phyloP scores from a whole-genome alignment of 2,888 invertebrate species.

The Leptopilina syphax region DNA sequence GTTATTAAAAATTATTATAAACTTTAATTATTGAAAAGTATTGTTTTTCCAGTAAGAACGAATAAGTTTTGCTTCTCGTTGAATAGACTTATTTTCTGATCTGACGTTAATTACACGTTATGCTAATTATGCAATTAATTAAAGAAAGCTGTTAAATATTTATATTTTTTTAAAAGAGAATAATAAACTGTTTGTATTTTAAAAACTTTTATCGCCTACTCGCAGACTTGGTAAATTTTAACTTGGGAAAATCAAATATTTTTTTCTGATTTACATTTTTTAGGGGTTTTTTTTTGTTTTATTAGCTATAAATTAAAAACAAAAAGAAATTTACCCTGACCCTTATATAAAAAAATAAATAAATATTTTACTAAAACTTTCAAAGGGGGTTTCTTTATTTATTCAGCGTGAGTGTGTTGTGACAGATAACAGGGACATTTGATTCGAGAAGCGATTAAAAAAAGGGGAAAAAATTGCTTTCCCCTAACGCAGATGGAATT shows the following conservation, averaged over 20 bases:
- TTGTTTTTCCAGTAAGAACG: no score
- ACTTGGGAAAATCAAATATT: not conserved
- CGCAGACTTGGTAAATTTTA: not conserved
- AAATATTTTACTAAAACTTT: not conserved
- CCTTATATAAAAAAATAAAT: not conserved
- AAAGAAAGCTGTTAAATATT: no score
- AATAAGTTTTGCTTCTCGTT: no score
- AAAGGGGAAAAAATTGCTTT: not conserved
- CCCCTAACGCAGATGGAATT: not conserved
- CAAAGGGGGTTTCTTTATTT: not conserved
- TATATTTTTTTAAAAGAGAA: no score
- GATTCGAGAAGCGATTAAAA: constrained; percentile 3
- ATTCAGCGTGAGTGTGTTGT: not conserved
- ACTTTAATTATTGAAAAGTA: no score
- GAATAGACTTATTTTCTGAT: no score
- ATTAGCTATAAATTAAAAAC: not conserved
- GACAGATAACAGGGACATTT: constrained; percentile 8
- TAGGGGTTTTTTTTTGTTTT: not conserved
- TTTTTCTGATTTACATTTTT: not conserved
- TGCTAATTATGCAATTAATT: no score
- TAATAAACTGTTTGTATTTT: no score
- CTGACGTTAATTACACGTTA: no score
- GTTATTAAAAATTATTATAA: no score
- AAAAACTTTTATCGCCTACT: no score
- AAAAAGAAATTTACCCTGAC: not conserved